Evolutionary conservation across 1,140 invertebrate species (phyloP).

Genomic region (Cepaea nemoralis): DNA sequence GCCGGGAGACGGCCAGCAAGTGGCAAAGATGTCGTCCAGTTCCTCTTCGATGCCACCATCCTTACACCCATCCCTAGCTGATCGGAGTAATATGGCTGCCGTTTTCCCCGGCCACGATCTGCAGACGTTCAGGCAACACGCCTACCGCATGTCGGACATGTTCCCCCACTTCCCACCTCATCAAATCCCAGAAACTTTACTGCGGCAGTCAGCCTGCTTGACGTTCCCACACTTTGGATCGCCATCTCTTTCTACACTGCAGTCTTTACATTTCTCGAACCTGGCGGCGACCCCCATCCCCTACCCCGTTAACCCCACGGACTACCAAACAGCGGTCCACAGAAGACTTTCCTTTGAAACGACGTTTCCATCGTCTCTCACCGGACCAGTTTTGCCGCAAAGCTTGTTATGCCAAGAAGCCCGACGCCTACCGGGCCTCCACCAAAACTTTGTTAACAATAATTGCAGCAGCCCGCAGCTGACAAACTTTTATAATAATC

Average conservation of each 20-base stretch:
- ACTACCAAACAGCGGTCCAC: background rate
- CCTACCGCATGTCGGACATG: background rate
- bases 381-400: background rate
- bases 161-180: background rate
- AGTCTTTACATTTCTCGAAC: background rate
- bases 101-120: background rate
- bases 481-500: background rate
- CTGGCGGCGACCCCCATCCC: background rate
- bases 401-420: background rate
- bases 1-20: background rate
- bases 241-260: background rate
- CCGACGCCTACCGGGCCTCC: background rate
- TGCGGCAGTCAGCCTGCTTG: background rate
- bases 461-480: background rate
- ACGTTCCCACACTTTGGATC: background rate
- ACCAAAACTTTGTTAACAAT: background rate
- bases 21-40: background rate
- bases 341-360: background rate
- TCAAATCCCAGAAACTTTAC: background rate
- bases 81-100: background rate
- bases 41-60: background rate
- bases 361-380: background rate
- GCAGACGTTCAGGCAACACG: background rate
- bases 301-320: background rate
- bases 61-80: background rate